Conservation (phyloP, 2,888 invertebrate genomes). For the Morpho helenor region DNA sequence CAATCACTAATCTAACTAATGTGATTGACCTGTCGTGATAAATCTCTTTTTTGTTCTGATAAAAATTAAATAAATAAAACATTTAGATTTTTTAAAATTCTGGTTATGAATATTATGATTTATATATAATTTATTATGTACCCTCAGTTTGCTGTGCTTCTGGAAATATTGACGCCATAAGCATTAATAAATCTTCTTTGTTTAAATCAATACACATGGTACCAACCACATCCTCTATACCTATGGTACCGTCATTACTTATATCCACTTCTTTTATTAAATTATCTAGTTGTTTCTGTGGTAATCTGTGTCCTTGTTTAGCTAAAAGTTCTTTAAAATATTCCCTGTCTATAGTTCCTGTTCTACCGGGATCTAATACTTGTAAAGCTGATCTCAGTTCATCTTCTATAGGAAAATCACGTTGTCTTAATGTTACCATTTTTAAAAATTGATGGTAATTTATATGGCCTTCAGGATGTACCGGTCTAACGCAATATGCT, state of each 20-base stretch:
- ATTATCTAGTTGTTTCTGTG: conserved; percentile 46
- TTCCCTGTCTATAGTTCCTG: conserved; percentile 54
- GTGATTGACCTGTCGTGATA: too few relatives aligned
- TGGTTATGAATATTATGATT: too few relatives aligned
- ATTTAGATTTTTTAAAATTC: too few relatives aligned
- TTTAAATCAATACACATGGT: conserved; percentile 67
- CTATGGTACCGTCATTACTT: conserved; percentile 63
- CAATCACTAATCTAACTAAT: too few relatives aligned
- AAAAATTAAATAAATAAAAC: too few relatives aligned
- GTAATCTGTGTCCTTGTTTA: conserved; percentile 57
- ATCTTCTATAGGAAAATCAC: conserved; percentile 56
- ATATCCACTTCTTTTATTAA: conserved; percentile 68
- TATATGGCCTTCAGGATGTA: conserved; percentile 60
- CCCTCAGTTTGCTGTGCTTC: conserved; percentile 23
- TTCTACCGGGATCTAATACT: conserved; percentile 51
- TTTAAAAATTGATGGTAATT: conserved; percentile 59
- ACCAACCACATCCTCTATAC: conserved; percentile 65
- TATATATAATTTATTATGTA: background rate
- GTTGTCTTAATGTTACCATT: conserved; percentile 60
- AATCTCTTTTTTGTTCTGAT: too few relatives aligned
- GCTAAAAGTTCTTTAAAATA: conserved; percentile 49
- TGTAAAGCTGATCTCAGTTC: conserved; percentile 56
- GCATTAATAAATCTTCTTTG: conserved; percentile 55
- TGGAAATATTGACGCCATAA: conserved; percentile 41
- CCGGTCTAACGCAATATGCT: conserved; percentile 55